These are phyloP conservation scores for Hippocampus kuda DNA, from an alignment of 2,797 vertebrate genomes.

Conservation along the genomic window DNA sequence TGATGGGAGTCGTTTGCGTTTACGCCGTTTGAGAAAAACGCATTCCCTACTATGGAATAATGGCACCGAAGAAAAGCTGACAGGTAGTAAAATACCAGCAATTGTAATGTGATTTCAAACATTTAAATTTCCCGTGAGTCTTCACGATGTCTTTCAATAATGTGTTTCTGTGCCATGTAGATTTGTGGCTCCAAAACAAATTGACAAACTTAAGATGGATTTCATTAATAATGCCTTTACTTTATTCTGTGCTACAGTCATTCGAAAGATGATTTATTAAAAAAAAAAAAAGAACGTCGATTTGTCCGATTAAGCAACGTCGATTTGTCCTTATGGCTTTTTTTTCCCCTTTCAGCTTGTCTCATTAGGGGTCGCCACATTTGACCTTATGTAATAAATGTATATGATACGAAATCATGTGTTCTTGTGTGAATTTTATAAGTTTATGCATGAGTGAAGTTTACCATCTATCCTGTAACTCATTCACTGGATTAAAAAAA, in stretches of 20 bases:
- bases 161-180: background rate
- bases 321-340: background rate
- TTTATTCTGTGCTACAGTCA: background rate
- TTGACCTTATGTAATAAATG: background rate
- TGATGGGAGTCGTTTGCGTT: constrained; percentile 5
- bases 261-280: too few species aligned
- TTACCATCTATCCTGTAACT: background rate
- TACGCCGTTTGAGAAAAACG: background rate
- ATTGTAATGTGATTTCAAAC: background rate
- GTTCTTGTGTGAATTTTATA: background rate
- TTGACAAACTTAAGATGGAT: background rate
- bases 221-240: background rate
- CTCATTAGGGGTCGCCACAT: too few species aligned
- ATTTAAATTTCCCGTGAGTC: background rate
- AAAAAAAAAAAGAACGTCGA: too few species aligned
- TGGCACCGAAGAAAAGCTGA: constrained; percentile 24
- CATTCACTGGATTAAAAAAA: background rate
- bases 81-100: constrained; percentile 27
- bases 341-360: too few species aligned
- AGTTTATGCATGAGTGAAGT: background rate
- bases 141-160: background rate
- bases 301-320: background rate
- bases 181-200: background rate
- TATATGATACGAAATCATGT: background rate
- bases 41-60: background rate